A percentile compares a stretch with the other conserved stretches of the same genome.
Conservation (phyloP, 1,140 invertebrate species). For the Drosophila arawakana region DNA sequence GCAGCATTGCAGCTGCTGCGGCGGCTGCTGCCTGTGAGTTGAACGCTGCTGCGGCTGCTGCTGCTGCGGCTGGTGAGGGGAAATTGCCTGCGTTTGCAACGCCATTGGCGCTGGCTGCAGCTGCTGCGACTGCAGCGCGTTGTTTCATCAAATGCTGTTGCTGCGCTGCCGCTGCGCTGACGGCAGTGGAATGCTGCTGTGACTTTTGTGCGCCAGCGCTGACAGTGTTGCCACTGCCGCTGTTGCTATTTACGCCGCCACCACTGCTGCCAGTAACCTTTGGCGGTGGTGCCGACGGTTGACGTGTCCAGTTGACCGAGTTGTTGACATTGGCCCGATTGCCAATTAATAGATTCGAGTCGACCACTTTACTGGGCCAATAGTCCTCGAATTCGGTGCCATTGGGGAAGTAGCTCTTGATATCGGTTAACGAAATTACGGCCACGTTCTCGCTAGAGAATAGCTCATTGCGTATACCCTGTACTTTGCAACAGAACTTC, state of each 20-base stretch:
- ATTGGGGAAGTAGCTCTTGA: constrained; percentile 95
- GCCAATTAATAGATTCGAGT: constrained; percentile 89
- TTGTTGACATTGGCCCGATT: constrained; percentile 86
- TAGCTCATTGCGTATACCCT: constrained; percentile 95
- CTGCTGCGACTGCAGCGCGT: constrained; percentile 54
- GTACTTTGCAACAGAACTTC: constrained; percentile 97
- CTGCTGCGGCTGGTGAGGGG: constrained; percentile 55
- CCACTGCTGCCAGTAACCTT: constrained; percentile 48
- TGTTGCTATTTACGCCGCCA: neutral
- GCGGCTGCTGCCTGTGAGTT: constrained; percentile 63
- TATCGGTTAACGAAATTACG: constrained; percentile 94
- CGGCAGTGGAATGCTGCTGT: constrained; percentile 69
- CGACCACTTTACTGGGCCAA: constrained; percentile 94
- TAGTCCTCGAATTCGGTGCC: constrained; percentile 95
- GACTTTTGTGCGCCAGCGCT: constrained; percentile 49
- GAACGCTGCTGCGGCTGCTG: constrained; percentile 68
- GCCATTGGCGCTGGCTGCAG: constrained; percentile 57
- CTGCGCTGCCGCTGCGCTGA: constrained; percentile 50
- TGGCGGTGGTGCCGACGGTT: constrained; percentile 85
- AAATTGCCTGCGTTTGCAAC: constrained; percentile 55
- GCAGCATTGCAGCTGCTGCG: constrained; percentile 63
- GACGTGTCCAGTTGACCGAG: constrained; percentile 87
- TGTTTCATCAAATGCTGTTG: constrained; percentile 73
- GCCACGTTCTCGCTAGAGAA: constrained; percentile 95
- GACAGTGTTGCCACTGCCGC: constrained; percentile 42